Percentiles rank a stretch among this genome's conserved stretches.
These are phyloP conservation scores for Clivina fossor DNA, from an alignment of 2,888 invertebrate genomes.

Conservation along the genomic window DNA sequence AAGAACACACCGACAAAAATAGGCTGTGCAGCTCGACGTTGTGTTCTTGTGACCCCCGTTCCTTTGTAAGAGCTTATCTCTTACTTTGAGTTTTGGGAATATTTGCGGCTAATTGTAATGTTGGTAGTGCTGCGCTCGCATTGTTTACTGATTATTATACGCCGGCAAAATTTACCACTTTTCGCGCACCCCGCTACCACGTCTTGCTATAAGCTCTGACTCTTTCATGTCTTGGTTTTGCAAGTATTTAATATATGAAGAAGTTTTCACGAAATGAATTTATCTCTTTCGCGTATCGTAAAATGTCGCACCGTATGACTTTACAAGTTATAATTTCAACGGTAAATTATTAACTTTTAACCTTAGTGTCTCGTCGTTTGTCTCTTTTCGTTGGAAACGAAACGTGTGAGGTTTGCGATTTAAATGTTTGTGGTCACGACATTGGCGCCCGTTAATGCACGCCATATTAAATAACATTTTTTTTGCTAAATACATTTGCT, in stretches of 20 bases:
- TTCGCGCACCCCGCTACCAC: no score
- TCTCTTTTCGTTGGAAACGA: no score
- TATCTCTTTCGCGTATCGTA: constrained; percentile 30
- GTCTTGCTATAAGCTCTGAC: no score
- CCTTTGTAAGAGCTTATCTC: constrained; percentile 31
- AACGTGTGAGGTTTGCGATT: constrained; percentile 2
- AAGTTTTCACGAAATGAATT: constrained; percentile 28
- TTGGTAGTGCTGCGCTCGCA: constrained; percentile 14
- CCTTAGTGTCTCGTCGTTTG: no score
- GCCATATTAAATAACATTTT: no score
- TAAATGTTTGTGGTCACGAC: constrained; percentile 11
- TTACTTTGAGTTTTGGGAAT: constrained; percentile 27
- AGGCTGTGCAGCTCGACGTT: constrained; percentile 1
- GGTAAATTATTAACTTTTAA: constrained; percentile 28
- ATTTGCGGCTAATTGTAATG: constrained; percentile 31
- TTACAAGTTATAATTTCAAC: constrained; percentile 27
- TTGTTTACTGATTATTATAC: constrained; percentile 31
- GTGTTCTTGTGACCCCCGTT: constrained; percentile 24
- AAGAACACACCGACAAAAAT: not conserved
- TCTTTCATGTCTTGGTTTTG: constrained; percentile 20
- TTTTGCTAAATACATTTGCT: no score
- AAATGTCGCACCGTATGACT: constrained; percentile 18
- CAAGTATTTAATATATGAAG: constrained; percentile 18
- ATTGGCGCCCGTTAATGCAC: constrained; percentile 11
- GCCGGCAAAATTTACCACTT: constrained; percentile 21